phyloP scores from a whole-genome alignment of 2,888 invertebrate genomes.

The Stenichneumon culpator region DNA sequence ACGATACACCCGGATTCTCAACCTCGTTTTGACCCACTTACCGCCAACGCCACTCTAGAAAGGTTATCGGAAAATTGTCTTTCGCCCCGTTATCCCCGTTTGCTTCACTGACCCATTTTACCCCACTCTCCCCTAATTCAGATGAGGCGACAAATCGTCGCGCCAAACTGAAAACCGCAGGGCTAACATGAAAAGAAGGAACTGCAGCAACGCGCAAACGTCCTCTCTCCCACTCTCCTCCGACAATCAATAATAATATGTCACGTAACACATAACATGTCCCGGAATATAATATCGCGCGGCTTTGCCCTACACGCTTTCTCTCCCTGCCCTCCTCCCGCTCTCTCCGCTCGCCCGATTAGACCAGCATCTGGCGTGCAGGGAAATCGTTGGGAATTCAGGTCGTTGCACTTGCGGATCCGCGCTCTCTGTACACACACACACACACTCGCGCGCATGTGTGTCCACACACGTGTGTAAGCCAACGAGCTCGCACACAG shows the following conservation, averaged over 20 bases:
- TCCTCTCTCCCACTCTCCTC: not conserved
- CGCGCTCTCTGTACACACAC: conserved; percentile 29
- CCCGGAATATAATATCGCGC: conserved; percentile 40
- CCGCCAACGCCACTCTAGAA: no score
- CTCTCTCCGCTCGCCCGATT: conserved; percentile 47
- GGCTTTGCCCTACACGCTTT: conserved; percentile 49
- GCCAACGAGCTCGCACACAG: not conserved
- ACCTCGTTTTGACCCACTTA: no score
- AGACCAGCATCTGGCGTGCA: conserved; percentile 64
- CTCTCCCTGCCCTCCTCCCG: conserved; percentile 7
- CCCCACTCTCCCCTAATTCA: no score
- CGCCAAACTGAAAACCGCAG: no score
- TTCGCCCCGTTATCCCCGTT: no score
- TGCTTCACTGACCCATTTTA: no score
- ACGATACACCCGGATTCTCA: no score
- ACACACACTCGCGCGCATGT: not conserved
- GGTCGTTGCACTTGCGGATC: conserved; percentile 67
- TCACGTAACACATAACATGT: conserved; percentile 45
- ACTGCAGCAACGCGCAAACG: no score
- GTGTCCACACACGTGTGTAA: not conserved
- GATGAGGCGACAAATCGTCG: no score
- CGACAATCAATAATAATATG: conserved; percentile 16
- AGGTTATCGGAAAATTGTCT: no score
- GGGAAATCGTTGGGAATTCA: conserved; percentile 66
- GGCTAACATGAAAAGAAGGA: no score